A percentile compares a stretch with the other conserved stretches of the same genome.
Evolutionary conservation across 92 coral and sea anemone species (phyloP).

Genomic region (Palythoa heliodiscus): DNA sequence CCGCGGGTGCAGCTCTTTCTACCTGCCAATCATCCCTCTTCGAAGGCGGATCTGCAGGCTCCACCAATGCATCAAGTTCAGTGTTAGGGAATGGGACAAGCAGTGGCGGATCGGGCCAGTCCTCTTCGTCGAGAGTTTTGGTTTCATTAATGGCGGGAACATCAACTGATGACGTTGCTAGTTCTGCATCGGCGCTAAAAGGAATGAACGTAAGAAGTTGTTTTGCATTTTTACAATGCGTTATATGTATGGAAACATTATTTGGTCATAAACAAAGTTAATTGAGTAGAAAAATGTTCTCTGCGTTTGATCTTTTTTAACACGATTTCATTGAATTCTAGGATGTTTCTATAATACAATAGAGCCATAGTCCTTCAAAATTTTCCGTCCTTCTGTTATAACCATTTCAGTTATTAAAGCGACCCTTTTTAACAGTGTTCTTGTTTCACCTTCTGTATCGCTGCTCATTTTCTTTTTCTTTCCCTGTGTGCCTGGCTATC

Average conservation of each 20-base stretch:
- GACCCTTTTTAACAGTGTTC: too few species aligned
- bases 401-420: too few species aligned
- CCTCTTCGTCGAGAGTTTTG: conserved; percentile 8
- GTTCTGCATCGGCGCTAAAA: conserved; percentile 14
- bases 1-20: conserved; percentile 39
- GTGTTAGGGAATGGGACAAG: not conserved
- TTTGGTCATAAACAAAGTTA: too few species aligned
- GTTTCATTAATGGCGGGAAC: conserved; percentile 30
- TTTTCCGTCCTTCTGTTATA: too few species aligned
- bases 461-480: too few species aligned
- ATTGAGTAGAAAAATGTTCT: too few species aligned
- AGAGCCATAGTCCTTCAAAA: too few species aligned
- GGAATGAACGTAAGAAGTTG: conserved; percentile 17
- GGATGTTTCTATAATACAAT: too few species aligned
- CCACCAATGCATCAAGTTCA: not conserved
- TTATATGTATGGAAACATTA: not conserved
- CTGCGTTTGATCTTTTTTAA: too few species aligned
- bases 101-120: conserved; percentile 1
- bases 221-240: not conserved
- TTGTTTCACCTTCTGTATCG: too few species aligned
- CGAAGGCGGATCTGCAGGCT: conserved; percentile 16
- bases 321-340: too few species aligned
- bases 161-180: conserved; percentile 17
- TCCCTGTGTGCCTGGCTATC: too few species aligned
- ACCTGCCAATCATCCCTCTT: conserved; percentile 36